Evolutionary conservation across 2,113 vertebrate species (phyloP).

Genomic region (Sinocyclocheilus grahami): DNA sequence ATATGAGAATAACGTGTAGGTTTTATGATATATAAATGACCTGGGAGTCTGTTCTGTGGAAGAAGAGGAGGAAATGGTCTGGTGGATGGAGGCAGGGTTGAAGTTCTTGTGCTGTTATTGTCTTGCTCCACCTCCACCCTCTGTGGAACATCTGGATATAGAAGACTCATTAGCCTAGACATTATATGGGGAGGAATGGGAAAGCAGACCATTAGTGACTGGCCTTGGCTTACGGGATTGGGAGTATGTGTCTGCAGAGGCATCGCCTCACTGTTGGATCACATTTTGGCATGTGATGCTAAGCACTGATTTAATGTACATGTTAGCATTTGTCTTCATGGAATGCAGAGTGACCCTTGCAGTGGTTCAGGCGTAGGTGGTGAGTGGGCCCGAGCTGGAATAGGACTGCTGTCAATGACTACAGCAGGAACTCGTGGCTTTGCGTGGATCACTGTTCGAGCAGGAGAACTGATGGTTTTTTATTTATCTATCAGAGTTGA

Average conservation of each 20-base stretch:
- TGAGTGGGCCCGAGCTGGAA: conserved; percentile 3
- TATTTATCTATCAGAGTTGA: background rate
- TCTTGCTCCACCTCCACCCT: conserved; percentile 52
- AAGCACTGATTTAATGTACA: conserved; percentile 10
- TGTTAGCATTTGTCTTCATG: conserved; percentile 3
- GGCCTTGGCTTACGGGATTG: background rate
- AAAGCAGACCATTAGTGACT: background rate
- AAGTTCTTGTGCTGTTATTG: background rate
- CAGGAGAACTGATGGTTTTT: background rate
- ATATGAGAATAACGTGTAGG: background rate
- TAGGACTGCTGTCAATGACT: background rate
- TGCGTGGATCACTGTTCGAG: conserved; percentile 39
- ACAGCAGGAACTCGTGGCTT: conserved; percentile 39
- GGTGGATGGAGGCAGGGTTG: background rate
- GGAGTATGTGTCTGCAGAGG: conserved; percentile 6
- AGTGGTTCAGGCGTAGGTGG: conserved; percentile 17
- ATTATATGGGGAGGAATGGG: conserved; percentile 50
- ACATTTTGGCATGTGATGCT: conserved; percentile 6
- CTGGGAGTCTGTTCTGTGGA: background rate
- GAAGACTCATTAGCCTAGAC: conserved; percentile 71
- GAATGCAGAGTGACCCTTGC: background rate
- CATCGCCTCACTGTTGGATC: background rate
- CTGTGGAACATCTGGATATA: conserved; percentile 76
- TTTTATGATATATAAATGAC: background rate
- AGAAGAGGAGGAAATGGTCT: background rate